Conservation (phyloP, 1,140 invertebrate species). For the Drosophila eugracilis region DNA sequence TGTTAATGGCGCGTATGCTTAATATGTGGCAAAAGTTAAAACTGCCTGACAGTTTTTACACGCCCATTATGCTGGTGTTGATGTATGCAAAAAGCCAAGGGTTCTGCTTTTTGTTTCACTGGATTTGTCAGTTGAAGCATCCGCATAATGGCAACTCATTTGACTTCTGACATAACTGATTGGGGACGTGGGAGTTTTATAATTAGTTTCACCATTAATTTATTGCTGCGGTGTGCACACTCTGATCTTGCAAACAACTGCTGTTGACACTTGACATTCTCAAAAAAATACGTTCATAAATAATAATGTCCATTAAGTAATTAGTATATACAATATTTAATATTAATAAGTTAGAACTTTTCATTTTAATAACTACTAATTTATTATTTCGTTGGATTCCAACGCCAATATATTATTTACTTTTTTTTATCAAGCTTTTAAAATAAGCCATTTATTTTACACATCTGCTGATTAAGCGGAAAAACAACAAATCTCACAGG, state of each 20-base stretch:
- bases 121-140: constrained; percentile 13
- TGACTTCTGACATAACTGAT: constrained; percentile 39
- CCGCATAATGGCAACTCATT: constrained; percentile 33
- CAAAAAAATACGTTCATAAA: neutral
- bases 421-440: neutral
- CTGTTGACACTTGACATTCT: constrained; percentile 33
- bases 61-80: constrained; percentile 14
- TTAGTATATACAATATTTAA: constrained; percentile 4
- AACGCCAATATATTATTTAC: too few species aligned
- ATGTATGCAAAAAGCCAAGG: constrained; percentile 26
- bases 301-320: constrained; percentile 16
- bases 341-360: too few species aligned
- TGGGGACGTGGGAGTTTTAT: constrained; percentile 29
- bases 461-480: constrained; percentile 25
- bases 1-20: constrained; percentile 37
- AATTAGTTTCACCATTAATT: constrained; percentile 52
- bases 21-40: constrained; percentile 45
- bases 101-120: constrained; percentile 13
- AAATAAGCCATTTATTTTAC: neutral
- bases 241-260: constrained; percentile 35
- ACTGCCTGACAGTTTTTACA: constrained; percentile 31
- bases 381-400: too few species aligned
- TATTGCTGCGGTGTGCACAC: constrained; percentile 30
- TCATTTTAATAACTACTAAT: neutral
- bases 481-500: constrained; percentile 38